Evolutionary conservation across 2,888 invertebrate species (phyloP).

Genomic region (Cataglyphis altisquamis): DNA sequence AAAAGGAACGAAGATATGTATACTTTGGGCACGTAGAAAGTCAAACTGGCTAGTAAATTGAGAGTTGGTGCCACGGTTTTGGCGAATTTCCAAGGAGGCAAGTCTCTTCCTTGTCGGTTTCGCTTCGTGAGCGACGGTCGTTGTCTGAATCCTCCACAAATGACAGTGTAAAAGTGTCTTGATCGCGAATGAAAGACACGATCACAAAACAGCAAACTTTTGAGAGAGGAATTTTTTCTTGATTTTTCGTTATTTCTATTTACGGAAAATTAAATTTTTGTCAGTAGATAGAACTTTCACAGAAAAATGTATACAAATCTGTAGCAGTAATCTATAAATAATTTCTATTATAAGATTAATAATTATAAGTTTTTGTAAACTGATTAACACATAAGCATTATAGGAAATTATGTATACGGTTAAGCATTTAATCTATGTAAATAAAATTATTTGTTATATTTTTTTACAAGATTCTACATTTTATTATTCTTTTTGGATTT

Average conservation of each 20-base stretch:
- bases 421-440: not conserved
- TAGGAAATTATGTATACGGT: slow-evolving; percentile 3
- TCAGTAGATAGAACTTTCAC: not conserved
- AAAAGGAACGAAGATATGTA: slow-evolving; percentile 40
- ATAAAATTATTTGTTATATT: not conserved
- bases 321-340: not conserved
- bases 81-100: slow-evolving; percentile 66
- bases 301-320: not conserved
- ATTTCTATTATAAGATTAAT: not conserved
- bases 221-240: not conserved
- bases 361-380: not conserved
- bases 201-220: not conserved
- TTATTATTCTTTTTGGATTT: not conserved
- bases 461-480: not conserved
- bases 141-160: slow-evolving; percentile 51
- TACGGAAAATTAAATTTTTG: not conserved
- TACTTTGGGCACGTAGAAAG: slow-evolving; percentile 40
- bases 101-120: slow-evolving; percentile 57
- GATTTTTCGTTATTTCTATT: not conserved
- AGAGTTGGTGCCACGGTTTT: slow-evolving; percentile 61
- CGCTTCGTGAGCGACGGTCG: slow-evolving; percentile 50
- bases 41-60: slow-evolving; percentile 58
- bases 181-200: slow-evolving; percentile 26
- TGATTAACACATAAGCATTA: not conserved
- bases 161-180: slow-evolving; percentile 53